Base-by-base conservation (phyloP, 1,140 invertebrate species). In the Samia ricini region DNA sequence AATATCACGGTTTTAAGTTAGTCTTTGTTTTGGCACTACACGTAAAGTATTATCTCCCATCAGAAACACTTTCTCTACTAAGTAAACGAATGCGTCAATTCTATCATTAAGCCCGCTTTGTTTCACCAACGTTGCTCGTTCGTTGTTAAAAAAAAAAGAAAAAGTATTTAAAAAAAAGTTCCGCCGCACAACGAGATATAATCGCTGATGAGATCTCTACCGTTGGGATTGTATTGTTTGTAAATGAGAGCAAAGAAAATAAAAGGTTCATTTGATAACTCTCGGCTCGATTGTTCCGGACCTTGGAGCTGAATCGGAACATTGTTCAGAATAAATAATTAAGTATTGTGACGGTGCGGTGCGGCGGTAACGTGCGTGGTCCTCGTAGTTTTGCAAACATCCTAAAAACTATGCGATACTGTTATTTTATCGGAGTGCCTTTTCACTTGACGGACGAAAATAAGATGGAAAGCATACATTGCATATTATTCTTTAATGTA, bases 191-290 rank as follows among this genome's bases (percentile, higher is more conserved):
- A 55, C 57, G 56, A 70, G 61, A 74, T 67, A 74, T 72, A 72
- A 77, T 77, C 75, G 66, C 56, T 64, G 75, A 77, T 74, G 72
- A 66, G 68, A 77, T 77, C 74, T 72, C 60, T 20, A 49, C 59
- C 50, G 58, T 63, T 56, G 64, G 64, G 64, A 69, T 67, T 64
- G 68, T 66, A 77, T 77, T 77, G 75, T 77, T 77, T 77, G 75
- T 72, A 77, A 74, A 77, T 77, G 75, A 74, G 75, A 72, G 64
- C 68, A 58, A 48, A 55, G 69, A 62, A 68, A 72, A 77, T 72
- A 72, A 77, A 77, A 63, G 54, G 52, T 56, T 63, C 60, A 64
- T 74, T 71, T 61, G 65, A 67, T 75, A 69, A 56, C 64, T 65
- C 66, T 67, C 60, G 58, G 64, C 52, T 62, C 56, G 69, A 71